phyloP scores from a whole-genome alignment of 2,888 invertebrate species.

The Heliconius ethilla region DNA sequence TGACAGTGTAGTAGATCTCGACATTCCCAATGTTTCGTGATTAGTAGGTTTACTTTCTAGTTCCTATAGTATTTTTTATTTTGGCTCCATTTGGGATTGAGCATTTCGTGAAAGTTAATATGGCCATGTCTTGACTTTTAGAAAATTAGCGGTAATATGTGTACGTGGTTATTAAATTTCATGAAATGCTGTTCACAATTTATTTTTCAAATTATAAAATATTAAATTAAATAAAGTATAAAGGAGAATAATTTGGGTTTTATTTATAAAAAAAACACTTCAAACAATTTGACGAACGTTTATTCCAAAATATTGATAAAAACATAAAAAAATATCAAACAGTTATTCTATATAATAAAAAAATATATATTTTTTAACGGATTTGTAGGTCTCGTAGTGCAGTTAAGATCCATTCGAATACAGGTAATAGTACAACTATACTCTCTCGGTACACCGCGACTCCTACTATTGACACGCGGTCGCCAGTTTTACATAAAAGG shows the following conservation, averaged over 20 bases:
- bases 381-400: constrained; percentile 36
- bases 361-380: constrained; percentile 1
- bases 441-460: constrained; percentile 64
- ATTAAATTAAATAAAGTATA: constrained; percentile 48
- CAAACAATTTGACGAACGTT: background rate
- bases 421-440: constrained; percentile 60
- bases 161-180: constrained; percentile 41
- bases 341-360: background rate
- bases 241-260: constrained; percentile 41
- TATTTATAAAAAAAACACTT: constrained; percentile 19
- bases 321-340: background rate
- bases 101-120: constrained; percentile 49
- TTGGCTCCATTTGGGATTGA: constrained; percentile 54
- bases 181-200: constrained; percentile 39
- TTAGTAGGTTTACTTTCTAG: constrained; percentile 58
- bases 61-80: constrained; percentile 56
- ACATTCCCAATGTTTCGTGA: constrained; percentile 72
- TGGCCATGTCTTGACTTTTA: constrained; percentile 34
- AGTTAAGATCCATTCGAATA: constrained; percentile 57
- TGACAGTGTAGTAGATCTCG: constrained; percentile 66
- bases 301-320: background rate
- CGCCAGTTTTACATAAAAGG: constrained; percentile 59
- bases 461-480: constrained; percentile 58
- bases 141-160: constrained; percentile 31
- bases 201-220: constrained; percentile 36